Base-by-base conservation (phyloP, 2,113 vertebrate species). In the Helogale parvula region DNA sequence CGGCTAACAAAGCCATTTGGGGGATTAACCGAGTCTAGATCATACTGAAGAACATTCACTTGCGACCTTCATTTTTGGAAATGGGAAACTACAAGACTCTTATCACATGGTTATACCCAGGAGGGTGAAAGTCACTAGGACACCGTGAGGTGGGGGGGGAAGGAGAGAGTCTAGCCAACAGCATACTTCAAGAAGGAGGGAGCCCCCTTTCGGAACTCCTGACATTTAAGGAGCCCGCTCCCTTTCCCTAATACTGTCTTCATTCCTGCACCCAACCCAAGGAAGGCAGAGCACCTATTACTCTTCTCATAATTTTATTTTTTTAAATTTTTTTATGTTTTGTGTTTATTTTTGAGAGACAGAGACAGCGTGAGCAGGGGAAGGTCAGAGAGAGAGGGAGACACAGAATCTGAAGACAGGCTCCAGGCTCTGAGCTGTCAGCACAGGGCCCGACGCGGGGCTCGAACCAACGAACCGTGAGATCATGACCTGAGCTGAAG, bases 191-290 rank as follows among this genome's bases (percentile, higher is more conserved):
- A 60, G 74, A 47, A 33, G 11, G 27, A 83, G 4, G 38, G 38
- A 21, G 63, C 33, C 13, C 33, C 5, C 27, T 13, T 19, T 65
- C 11, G 57, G 69, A 60, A 5, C 12, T 19, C 66, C 7, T 15
- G 69, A 45, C 47, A 5, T 35, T 2, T 38, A 7, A 16, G 7
- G 1, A n/a, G 7, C 3, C 1, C 16, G 3, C 0, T 25, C 17
- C 14, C 14, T 29, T 31, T 66, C 66, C 31, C 27, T 1, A 52
- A 77, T 3, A 7, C n/a, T 17, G 1, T 4, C n/a, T 31, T 17
- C 47, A 74, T 13, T 57, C 41, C 13, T 29, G 2, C 0, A 2
- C 5, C 23, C 79, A 38, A 52, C 38, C n/a, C 1, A 4, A 77
- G 50, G 50, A 33, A 86, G 27, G 33, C 38, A 47, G 19, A 19